Evolutionary conservation across 2,888 invertebrate species (phyloP).

Genomic region (Dolichomitus sp.): DNA sequence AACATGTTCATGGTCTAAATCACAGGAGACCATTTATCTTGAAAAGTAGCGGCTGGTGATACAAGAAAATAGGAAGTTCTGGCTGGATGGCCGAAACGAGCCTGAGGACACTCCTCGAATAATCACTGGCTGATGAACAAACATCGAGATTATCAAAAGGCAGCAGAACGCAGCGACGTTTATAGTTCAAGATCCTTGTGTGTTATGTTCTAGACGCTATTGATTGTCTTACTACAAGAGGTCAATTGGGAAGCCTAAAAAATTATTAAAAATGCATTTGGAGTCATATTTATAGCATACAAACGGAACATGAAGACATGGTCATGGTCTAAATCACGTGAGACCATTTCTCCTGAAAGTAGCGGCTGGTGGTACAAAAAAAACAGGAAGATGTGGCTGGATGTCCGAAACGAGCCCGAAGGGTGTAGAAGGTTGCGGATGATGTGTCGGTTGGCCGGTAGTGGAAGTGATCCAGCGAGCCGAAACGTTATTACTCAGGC

Average conservation of each 20-base stretch:
- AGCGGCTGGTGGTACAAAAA: background rate
- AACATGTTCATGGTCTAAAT: background rate
- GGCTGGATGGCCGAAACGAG: background rate
- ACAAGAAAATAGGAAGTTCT: background rate
- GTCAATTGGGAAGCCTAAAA: background rate
- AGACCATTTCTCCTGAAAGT: background rate
- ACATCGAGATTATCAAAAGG: background rate
- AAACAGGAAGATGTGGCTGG: background rate
- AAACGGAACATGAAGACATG: background rate
- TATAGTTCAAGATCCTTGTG: background rate
- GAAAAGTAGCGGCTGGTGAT: background rate
- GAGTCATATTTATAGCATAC: background rate
- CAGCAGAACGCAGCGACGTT: background rate
- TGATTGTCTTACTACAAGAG: background rate
- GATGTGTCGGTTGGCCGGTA: slow-evolving; percentile 52
- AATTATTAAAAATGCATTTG: background rate
- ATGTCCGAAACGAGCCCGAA: background rate
- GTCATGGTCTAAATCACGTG: background rate
- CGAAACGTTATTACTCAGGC: slow-evolving; percentile 75
- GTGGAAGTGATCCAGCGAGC: slow-evolving; percentile 56
- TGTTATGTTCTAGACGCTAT: background rate
- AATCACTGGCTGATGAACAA: slow-evolving; percentile 5
- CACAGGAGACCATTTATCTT: background rate
- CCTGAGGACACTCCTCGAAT: too few relatives aligned
- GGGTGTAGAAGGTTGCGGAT: background rate